Base-by-base conservation (phyloP, 2,113 vertebrate species). In the Scomber scombrus region DNA sequence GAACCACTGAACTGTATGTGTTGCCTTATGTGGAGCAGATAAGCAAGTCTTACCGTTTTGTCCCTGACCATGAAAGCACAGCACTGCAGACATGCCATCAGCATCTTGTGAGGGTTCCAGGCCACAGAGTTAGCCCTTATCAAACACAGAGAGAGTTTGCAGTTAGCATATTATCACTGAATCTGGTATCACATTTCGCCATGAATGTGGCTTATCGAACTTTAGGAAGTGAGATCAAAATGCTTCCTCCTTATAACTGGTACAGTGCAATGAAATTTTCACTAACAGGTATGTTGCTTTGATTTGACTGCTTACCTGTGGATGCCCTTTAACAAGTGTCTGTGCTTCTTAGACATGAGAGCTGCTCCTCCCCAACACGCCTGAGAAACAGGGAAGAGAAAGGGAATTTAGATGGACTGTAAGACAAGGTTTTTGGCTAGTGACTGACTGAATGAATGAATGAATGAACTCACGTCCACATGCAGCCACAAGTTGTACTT, bases 81-180 rank as follows among this genome's bases (percentile, higher is more conserved):
- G 88, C 96, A 97, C 88, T 97, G 96, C 79, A 97, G 93, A 58
- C 95, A 94, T 4, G 95, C 95, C 95, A 96, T 95, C 65, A 97
- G 86, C 96, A 97, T 97, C 88, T 97, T 97, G 86, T 96, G 96
- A n/a, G 95, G 96, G 91, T 97, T 97, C 96, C 96, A 97, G 49
- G 95, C 95, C 2, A 97, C 95, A 13, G 95, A 96, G 86, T 96
- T 90, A 31, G 95, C 95, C 86, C 96, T 97, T 47, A 9, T 54
- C 19, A 73, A 18, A 70, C 11, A 74, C 56, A 68, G 15, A 64
- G 9, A 1, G 0, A 45, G 50, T 46, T 71, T 61, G 62, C 21
- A 16, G 26, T 54, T 46, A 61, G 18, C 2, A 1, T 57, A 9
- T 40, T 40, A 13, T 49, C 18, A 40, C 18, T 45, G 11, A 11